Evolutionary conservation across 2,113 vertebrate genomes (phyloP).

Genomic region (Xenopus borealis): DNA sequence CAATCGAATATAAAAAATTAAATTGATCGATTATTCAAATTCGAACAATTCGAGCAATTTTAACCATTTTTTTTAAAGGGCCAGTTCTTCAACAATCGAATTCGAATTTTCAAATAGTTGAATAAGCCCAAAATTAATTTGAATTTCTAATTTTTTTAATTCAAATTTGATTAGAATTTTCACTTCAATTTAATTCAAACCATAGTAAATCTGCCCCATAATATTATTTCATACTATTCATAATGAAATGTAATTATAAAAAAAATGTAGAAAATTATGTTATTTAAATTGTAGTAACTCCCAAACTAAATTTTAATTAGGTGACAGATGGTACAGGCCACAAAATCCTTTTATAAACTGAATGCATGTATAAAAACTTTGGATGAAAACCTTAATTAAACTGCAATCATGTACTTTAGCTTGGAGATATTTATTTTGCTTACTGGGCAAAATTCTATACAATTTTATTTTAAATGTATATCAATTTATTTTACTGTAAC

Average conservation of each 20-base stretch:
- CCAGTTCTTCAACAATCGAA: too few relatives aligned
- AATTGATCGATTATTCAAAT: too few relatives aligned
- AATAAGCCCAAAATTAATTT: too few relatives aligned
- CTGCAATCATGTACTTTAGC: slow-evolving; percentile 40
- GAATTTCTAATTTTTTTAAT: too few relatives aligned
- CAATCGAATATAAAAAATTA: too few relatives aligned
- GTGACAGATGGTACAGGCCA: slow-evolving; percentile 43
- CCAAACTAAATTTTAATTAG: slow-evolving; percentile 44
- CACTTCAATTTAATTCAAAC: too few relatives aligned
- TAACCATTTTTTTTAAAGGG: too few relatives aligned
- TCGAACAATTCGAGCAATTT: too few relatives aligned
- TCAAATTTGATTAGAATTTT: too few relatives aligned
- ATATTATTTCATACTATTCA: slow-evolving; percentile 22
- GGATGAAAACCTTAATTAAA: slow-evolving; percentile 32
- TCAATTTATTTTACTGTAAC: slow-evolving; percentile 40
- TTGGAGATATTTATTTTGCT: slow-evolving; percentile 38
- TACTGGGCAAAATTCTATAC: slow-evolving; percentile 28
- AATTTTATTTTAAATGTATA: slow-evolving; percentile 28
- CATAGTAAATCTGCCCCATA: too few relatives aligned
- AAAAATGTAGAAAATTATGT: slow-evolving; percentile 43
- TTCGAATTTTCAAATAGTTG: too few relatives aligned
- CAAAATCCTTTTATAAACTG: slow-evolving; percentile 43
- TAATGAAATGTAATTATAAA: slow-evolving; percentile 35
- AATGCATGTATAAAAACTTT: slow-evolving; percentile 25
- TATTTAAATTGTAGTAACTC: slow-evolving; percentile 46